phyloP scores from a whole-genome alignment of 2,797 vertebrate genomes.

The Eptatretus atami region DNA sequence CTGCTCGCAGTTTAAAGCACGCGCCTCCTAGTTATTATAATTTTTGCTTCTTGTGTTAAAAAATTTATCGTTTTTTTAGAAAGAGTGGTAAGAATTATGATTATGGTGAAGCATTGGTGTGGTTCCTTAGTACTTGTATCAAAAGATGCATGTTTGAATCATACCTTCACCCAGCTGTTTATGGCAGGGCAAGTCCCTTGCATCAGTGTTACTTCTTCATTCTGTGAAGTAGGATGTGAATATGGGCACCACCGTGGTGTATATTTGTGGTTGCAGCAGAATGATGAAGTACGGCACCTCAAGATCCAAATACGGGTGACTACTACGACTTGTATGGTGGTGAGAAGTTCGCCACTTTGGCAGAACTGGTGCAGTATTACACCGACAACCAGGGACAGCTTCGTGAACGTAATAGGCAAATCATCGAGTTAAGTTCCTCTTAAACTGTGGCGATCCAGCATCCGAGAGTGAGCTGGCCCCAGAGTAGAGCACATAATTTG shows the following conservation, averaged over 20 bases:
- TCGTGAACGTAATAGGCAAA: slow-evolving; percentile 86
- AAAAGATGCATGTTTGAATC: no score
- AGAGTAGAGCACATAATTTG: neutral
- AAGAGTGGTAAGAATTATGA: no score
- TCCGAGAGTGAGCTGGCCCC: slow-evolving; percentile 40
- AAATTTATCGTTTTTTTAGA: no score
- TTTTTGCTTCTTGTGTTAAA: no score
- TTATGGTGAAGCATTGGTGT: no score
- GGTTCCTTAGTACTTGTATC: no score
- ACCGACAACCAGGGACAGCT: slow-evolving; percentile 76
- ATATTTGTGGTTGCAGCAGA: slow-evolving; percentile 20
- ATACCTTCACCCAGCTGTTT: no score
- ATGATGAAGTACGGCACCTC: slow-evolving; percentile 88
- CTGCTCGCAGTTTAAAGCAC: no score
- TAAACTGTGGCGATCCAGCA: slow-evolving; percentile 87
- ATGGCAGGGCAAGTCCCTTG: no score
- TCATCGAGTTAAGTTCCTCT: slow-evolving; percentile 87
- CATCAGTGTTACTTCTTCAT: no score
- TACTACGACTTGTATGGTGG: slow-evolving; percentile 89
- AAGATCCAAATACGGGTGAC: slow-evolving; percentile 94
- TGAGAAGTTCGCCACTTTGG: slow-evolving; percentile 87
- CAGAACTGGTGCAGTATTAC: slow-evolving; percentile 86
- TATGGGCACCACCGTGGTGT: neutral
- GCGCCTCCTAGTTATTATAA: no score
- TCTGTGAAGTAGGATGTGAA: no score